These are phyloP conservation scores for Indicator maculatus DNA, from an alignment of 2,113 vertebrate genomes.

Conservation along the genomic window DNA sequence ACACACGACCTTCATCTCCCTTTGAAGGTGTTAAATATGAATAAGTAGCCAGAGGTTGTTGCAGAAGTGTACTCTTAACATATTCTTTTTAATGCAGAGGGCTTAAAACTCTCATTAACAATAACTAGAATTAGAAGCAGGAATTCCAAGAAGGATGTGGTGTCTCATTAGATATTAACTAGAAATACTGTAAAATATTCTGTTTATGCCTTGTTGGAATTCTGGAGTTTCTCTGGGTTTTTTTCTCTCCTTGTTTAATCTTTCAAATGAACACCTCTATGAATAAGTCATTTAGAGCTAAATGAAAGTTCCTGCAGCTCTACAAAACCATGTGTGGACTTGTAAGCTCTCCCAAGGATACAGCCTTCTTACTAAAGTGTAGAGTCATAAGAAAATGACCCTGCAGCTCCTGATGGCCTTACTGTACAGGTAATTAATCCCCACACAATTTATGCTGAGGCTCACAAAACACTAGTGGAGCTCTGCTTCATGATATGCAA, in stretches of 20 bases:
- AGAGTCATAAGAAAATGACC: neutral
- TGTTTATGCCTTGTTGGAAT: constrained; percentile 23
- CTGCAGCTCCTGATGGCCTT: neutral
- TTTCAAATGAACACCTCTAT: neutral
- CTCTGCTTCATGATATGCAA: neutral
- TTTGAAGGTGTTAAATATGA: constrained; percentile 1
- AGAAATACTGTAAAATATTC: constrained; percentile 34
- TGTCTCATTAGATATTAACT: constrained; percentile 51
- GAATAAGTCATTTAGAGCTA: constrained; percentile 30
- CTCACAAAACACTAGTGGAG: neutral
- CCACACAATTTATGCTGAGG: neutral
- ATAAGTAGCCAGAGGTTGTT: neutral
- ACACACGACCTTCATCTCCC: neutral
- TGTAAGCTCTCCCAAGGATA: neutral
- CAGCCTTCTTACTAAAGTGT: neutral
- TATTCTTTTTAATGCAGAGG: constrained; percentile 12
- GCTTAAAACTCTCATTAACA: constrained; percentile 47
- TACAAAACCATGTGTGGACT: neutral
- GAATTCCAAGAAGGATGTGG: constrained; percentile 21
- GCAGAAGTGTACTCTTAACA: neutral
- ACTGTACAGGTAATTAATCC: neutral
- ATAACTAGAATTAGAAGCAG: constrained; percentile 27
- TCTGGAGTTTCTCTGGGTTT: neutral
- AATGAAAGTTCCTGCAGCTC: neutral
- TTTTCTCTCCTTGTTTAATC: neutral